These are phyloP conservation scores for Coleophora flavipennella DNA, from an alignment of 2,888 invertebrate species.

Conservation along the genomic window DNA sequence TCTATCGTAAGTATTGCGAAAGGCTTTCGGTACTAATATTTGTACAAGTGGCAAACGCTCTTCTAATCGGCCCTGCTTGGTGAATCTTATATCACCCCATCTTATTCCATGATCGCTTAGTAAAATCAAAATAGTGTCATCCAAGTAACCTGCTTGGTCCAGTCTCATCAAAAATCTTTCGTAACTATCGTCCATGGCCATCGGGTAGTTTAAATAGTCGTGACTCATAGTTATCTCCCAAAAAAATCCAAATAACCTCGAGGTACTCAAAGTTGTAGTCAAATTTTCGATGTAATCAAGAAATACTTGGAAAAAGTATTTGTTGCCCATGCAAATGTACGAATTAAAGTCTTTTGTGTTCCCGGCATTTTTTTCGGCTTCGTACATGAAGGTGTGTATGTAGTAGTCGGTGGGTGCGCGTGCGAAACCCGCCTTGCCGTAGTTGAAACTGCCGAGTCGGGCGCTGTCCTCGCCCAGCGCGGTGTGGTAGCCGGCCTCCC, in stretches of 20 bases:
- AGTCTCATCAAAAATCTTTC: slow-evolving; percentile 71
- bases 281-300: slow-evolving; percentile 80
- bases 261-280: slow-evolving; percentile 67
- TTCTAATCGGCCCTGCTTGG: slow-evolving; percentile 89
- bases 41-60: slow-evolving; percentile 89
- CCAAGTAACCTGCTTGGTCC: slow-evolving; percentile 65
- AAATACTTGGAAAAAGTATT: slow-evolving; percentile 79
- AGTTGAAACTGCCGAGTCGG: slow-evolving; percentile 85
- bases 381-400: slow-evolving; percentile 80
- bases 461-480: slow-evolving; percentile 88
- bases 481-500: slow-evolving; percentile 81
- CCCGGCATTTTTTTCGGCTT: slow-evolving; percentile 78
- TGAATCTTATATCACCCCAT: slow-evolving; percentile 86
- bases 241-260: slow-evolving; percentile 84
- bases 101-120: slow-evolving; percentile 94
- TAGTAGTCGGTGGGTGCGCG: slow-evolving; percentile 90
- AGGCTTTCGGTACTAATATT: slow-evolving; percentile 80
- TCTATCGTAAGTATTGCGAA: slow-evolving; percentile 72
- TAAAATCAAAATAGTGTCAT: slow-evolving; percentile 79
- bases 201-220: slow-evolving; percentile 86
- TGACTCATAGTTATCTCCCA: slow-evolving; percentile 90
- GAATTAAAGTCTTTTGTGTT: slow-evolving; percentile 76
- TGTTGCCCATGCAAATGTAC: slow-evolving; percentile 78
- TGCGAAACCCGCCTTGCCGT: slow-evolving; percentile 81
- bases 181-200: slow-evolving; percentile 79